phyloP scores from a whole-genome alignment of 2,888 invertebrate species.

The Rhimphoctona megacephalus region DNA sequence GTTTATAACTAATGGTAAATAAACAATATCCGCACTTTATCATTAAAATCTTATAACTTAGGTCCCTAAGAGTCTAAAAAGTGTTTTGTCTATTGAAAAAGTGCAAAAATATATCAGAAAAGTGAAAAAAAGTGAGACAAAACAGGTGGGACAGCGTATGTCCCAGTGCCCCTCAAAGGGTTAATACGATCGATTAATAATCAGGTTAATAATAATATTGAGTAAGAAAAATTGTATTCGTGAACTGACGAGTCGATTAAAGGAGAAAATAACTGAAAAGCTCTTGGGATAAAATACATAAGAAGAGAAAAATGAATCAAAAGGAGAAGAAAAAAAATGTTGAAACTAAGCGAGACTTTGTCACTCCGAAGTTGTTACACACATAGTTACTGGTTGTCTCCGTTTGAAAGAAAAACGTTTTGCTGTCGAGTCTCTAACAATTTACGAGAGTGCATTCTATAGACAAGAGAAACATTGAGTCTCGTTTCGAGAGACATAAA shows the following conservation, averaged over 20 bases:
- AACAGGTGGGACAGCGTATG: no score
- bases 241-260: background rate
- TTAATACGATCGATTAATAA: background rate
- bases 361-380: background rate
- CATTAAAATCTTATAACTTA: no score
- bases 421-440: conserved; percentile 5
- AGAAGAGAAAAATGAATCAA: conserved; percentile 8
- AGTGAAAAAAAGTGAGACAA: no score
- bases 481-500: conserved; percentile 5
- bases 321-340: conserved; percentile 2
- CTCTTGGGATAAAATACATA: background rate
- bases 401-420: conserved; percentile 21
- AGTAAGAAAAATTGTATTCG: background rate
- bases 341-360: conserved; percentile 10
- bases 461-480: conserved; percentile 25
- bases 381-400: background rate
- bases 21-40: no score
- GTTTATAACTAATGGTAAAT: no score
- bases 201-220: background rate
- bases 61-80: no score
- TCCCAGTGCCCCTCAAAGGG: no score
- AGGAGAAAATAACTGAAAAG: conserved; percentile 17
- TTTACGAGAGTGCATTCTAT: conserved; percentile 13
- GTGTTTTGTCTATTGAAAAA: no score
- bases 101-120: no score